Base-by-base conservation (phyloP, 2,888 invertebrate species). In the Drosophila peninsularis region DNA sequence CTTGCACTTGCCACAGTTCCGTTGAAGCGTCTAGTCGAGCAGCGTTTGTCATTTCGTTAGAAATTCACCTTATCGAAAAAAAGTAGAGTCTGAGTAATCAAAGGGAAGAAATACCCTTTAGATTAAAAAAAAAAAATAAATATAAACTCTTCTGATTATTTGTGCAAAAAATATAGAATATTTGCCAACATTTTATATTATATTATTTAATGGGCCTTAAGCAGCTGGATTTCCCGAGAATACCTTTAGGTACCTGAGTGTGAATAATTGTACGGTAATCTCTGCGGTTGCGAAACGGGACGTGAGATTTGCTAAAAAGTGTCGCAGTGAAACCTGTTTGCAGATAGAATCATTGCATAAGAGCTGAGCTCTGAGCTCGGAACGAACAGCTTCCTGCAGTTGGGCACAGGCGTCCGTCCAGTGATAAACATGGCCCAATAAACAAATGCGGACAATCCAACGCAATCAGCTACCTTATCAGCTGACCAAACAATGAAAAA, bases 31-130 rank as follows among this genome's bases (percentile, higher is more conserved):
- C 55, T 56, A 62, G 62, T 75, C 66, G 63, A 60, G 58, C 36
- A 63, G 65, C 60, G 62, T 79, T 65, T 72, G 79, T 72, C 78
- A 79, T 78, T 82, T 80, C 72, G 63, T 78, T 82, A 71, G 76
- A 79, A 79, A 70, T 66, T 69, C 24, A 62, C 65, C 77, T 82
- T 80, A 82, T 80, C 76, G 62, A 34, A 32, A 30, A 5, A 10
- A n/a, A 7, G 30, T 49, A 14, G 5, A 21, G 1, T 3, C 3
- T 21, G 2, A 21, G 57, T 55, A 58, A 44, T 13, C 24, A 14
- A 6, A 62, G 45, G 14, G 4, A 60, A 6, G 24, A 47, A n/a
- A 13, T 37, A 52, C 37, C 14, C 34, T 19, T 50, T 9, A 19
- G 1, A 30, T 6, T 7, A 0, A 7, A 5, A 24, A 24, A 24